phyloP scores from a whole-genome alignment of 2,888 invertebrate species.

The Aphodius sticticus region DNA sequence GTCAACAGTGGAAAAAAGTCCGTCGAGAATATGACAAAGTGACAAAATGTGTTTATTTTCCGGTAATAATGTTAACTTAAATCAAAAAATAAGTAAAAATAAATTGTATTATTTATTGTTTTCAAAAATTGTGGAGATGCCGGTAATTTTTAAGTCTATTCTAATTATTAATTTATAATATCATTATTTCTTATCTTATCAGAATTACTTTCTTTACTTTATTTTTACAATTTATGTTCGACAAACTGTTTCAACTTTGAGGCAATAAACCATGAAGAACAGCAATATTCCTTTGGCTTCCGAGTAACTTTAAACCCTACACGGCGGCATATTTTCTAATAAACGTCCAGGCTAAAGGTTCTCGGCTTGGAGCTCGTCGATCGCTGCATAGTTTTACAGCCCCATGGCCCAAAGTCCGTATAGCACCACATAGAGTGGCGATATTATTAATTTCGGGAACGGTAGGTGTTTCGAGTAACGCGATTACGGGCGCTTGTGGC shows the following conservation, averaged over 20 bases:
- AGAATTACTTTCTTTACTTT: neutral
- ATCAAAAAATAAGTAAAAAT: too few species aligned
- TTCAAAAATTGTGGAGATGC: too few species aligned
- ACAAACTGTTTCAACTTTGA: neutral
- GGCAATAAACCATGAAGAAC: neutral
- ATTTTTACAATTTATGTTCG: neutral
- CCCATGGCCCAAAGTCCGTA: neutral
- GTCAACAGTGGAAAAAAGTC: too few species aligned
- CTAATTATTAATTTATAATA: too few species aligned
- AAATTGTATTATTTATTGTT: too few species aligned
- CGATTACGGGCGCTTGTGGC: neutral
- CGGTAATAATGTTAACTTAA: too few species aligned
- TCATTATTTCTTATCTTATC: neutral
- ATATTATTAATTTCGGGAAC: neutral
- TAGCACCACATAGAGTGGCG: neutral
- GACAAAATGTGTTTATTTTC: too few species aligned
- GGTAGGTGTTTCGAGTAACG: neutral
- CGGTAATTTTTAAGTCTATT: too few species aligned
- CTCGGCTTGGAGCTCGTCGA: neutral
- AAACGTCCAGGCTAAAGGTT: neutral
- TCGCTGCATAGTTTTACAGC: neutral
- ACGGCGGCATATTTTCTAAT: neutral
- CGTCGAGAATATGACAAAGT: too few species aligned
- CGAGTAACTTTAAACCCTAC: neutral
- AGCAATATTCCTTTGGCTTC: neutral